A percentile compares a stretch with the other conserved stretches of the same genome.
These are phyloP conservation scores for Pyrgilauda ruficollis DNA, from an alignment of 2,113 vertebrate species.

Conservation along the genomic window DNA sequence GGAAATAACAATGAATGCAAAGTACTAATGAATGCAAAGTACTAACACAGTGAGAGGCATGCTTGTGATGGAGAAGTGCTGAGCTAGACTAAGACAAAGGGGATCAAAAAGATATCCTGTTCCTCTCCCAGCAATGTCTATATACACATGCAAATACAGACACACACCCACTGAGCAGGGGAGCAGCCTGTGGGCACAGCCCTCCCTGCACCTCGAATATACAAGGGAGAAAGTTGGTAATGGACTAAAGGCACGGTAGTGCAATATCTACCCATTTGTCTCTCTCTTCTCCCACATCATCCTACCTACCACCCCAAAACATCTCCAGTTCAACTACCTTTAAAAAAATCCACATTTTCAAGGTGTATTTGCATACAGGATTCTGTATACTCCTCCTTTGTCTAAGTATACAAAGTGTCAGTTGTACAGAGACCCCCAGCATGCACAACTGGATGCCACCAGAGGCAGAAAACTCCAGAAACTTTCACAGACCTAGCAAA, in stretches of 20 bases:
- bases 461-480: neutral
- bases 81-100: neutral
- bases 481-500: neutral
- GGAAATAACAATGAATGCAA: neutral
- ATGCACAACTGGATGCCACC: neutral
- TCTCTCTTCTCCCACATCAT: neutral
- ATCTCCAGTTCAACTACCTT: neutral
- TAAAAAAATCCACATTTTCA: neutral
- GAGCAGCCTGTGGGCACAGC: neutral
- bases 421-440: neutral
- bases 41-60: neutral
- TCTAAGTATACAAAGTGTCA: neutral
- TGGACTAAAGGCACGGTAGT: neutral
- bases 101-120: neutral
- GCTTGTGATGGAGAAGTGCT: neutral
- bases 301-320: neutral
- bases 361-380: neutral
- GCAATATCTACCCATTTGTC: neutral
- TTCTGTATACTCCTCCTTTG: neutral
- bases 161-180: neutral
- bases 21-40: neutral
- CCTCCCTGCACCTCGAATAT: neutral
- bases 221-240: neutral
- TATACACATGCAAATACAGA: neutral
- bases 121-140: neutral